phyloP scores from a whole-genome alignment of 2,113 vertebrate species.

The Xyliphius kryptos region DNA sequence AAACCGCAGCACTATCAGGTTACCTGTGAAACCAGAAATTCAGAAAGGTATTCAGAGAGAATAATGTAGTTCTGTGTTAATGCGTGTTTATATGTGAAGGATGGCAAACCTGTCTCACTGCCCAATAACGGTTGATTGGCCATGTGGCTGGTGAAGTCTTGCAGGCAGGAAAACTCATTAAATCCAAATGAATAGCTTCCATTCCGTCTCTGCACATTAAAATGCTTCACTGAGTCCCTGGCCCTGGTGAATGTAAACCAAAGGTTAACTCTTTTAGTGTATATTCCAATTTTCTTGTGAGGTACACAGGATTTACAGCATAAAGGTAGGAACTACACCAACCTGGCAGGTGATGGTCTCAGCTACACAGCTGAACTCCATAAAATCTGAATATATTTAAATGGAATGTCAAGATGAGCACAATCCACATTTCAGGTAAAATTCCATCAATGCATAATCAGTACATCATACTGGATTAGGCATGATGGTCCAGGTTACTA shows the following conservation, averaged over 20 bases:
- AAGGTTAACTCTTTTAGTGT: background rate
- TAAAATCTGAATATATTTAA: background rate
- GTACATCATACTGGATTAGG: background rate
- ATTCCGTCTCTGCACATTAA: constrained; percentile 74
- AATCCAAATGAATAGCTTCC: constrained; percentile 81
- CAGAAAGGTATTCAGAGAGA: background rate
- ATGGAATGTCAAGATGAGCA: background rate
- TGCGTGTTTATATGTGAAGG: background rate
- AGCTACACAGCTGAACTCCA: background rate
- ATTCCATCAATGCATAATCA: background rate
- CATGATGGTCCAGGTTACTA: background rate
- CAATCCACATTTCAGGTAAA: background rate
- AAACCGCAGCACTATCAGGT: constrained; percentile 60
- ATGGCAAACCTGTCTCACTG: constrained; percentile 80
- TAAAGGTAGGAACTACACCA: constrained; percentile 1
- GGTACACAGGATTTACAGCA: background rate
- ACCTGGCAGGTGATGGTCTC: background rate
- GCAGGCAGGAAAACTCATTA: constrained; percentile 78
- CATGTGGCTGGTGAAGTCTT: constrained; percentile 84
- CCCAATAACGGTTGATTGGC: constrained; percentile 94
- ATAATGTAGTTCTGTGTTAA: background rate
- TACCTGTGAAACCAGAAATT: constrained; percentile 50
- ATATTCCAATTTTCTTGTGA: background rate
- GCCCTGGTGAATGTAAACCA: constrained; percentile 63
- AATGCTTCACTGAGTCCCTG: constrained; percentile 94